These are phyloP conservation scores for Phalacrocorax carbo DNA, from an alignment of 2,113 vertebrate genomes.

Conservation along the genomic window DNA sequence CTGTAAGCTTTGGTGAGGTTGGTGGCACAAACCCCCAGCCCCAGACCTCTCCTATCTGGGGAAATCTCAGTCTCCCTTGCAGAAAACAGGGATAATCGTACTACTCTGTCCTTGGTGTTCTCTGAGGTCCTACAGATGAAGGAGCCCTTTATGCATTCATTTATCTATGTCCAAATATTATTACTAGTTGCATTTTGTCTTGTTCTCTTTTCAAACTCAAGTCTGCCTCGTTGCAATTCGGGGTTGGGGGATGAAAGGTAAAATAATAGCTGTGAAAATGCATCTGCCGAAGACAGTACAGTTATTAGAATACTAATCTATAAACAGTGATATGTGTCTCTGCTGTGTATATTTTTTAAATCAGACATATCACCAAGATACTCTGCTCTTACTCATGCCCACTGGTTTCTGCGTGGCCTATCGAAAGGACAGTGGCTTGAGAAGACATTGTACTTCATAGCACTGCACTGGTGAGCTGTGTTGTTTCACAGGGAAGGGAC, in stretches of 20 bases:
- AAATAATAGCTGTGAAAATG: not conserved
- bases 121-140: not conserved
- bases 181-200: not conserved
- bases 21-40: not conserved
- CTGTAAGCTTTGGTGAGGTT: not conserved
- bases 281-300: not conserved
- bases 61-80: not conserved
- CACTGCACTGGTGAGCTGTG: not conserved
- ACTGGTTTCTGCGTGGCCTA: fast-evolving
- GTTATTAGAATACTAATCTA: not conserved
- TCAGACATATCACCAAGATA: too few species aligned
- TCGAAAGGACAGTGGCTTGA: not conserved
- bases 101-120: not conserved
- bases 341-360: not conserved
- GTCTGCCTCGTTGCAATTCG: not conserved
- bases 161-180: not conserved
- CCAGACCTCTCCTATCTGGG: not conserved
- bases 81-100: not conserved
- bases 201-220: not conserved
- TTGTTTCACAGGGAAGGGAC: not conserved
- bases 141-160: not conserved
- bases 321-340: fast-evolving
- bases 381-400: not conserved
- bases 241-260: not conserved
- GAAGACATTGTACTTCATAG: not conserved